phyloP scores from a whole-genome alignment of 2,888 invertebrate species.

The Pristionchus exspectatus region DNA sequence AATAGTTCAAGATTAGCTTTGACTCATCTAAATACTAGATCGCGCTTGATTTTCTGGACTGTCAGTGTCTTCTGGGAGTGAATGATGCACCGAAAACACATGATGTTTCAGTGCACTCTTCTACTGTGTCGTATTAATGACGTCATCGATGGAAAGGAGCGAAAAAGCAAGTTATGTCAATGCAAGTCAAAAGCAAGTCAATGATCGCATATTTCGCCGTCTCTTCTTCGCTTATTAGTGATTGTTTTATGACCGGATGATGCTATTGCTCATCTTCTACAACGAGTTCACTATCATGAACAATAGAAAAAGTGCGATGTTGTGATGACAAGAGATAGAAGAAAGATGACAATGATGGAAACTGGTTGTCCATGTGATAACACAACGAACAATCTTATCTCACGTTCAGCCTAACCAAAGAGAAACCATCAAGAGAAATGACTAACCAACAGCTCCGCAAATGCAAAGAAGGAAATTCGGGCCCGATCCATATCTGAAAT shows the following conservation, averaged over 20 bases:
- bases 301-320: conserved; percentile 4
- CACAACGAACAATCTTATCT: not conserved
- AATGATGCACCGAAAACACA: not conserved
- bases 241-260: not conserved
- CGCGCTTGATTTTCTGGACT: not conserved
- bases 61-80: not conserved
- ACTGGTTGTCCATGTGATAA: not conserved
- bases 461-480: conserved; percentile 66
- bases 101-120: not conserved
- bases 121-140: not conserved
- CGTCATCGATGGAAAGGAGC: not conserved
- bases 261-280: not conserved
- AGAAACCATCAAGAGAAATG: not conserved
- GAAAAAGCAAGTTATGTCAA: not conserved
- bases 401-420: not conserved
- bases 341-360: not conserved
- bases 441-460: conserved; percentile 69
- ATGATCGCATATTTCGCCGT: not conserved
- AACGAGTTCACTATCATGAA: not conserved
- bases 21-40: not conserved
- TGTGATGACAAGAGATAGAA: not conserved
- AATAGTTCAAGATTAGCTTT: not conserved
- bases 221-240: not conserved
- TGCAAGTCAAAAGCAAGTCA: no score
- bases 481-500: conserved; percentile 63